Evolutionary conservation across 2,888 invertebrate genomes (phyloP).

Genomic region (Lampropteryx suffumata): DNA sequence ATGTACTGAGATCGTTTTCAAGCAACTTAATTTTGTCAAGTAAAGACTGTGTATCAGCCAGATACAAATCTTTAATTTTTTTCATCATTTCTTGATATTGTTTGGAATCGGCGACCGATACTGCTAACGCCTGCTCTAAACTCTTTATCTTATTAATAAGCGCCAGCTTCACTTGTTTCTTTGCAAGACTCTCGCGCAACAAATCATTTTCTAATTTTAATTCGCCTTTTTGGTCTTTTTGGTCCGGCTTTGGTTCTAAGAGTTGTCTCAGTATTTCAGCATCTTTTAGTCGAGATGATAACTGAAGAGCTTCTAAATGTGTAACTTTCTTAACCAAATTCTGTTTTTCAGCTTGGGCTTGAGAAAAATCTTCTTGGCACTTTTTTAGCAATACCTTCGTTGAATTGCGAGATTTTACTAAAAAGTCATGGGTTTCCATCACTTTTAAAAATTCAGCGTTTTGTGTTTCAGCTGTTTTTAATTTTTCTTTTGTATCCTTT

Average conservation of each 20-base stretch:
- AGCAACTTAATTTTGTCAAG: constrained; percentile 10
- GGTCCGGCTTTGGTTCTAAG: neutral
- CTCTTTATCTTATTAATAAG: constrained; percentile 8
- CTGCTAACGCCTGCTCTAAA: neutral
- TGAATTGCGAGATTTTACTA: neutral
- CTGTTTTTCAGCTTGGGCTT: constrained; percentile 1
- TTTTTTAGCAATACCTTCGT: constrained; percentile 7
- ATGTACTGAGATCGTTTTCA: neutral
- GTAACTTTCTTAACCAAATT: neutral
- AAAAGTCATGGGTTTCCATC: neutral
- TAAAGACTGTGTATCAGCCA: constrained; percentile 8
- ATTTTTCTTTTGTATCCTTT: constrained; percentile 1
- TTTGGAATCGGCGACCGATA: neutral
- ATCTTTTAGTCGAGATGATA: constrained; percentile 5
- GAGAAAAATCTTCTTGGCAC: constrained; percentile 1
- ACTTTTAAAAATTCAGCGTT: constrained; percentile 1
- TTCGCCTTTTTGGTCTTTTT: neutral
- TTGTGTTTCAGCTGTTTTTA: constrained; percentile 2
- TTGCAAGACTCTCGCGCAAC: neutral
- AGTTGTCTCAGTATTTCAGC: constrained; percentile 5
- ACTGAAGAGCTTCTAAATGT: neutral
- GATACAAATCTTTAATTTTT: constrained; percentile 11
- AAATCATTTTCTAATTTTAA: neutral
- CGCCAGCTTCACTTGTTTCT: neutral
- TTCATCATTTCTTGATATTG: constrained; percentile 1